These are phyloP conservation scores for Holacanthella duospinosa DNA, from an alignment of 2,888 invertebrate species.

Conservation along the genomic window DNA sequence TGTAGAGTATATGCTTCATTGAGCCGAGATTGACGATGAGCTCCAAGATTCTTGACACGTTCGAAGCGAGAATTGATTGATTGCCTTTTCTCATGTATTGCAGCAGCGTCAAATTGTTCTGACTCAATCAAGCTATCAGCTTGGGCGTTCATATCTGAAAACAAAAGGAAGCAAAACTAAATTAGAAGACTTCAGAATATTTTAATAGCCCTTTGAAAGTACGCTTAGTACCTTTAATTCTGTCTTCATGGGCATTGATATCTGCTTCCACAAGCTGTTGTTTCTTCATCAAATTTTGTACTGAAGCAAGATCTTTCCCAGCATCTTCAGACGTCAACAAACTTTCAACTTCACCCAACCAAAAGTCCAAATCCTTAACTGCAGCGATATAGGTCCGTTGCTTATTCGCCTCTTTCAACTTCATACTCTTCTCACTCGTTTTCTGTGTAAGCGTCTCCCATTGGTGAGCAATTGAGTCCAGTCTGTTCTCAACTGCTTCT, in stretches of 20 bases:
- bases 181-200: neutral
- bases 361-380: conserved; percentile 98
- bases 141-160: conserved; percentile 76
- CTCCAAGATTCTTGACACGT: conserved; percentile 80
- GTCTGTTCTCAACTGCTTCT: conserved; percentile 81
- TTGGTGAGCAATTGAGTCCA: conserved; percentile 90
- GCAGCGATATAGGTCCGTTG: conserved; percentile 98
- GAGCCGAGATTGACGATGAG: conserved; percentile 90
- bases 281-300: conserved; percentile 97
- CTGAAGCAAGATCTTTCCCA: conserved; percentile 94
- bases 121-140: conserved; percentile 92
- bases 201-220: neutral
- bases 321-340: conserved; percentile 90
- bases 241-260: conserved; percentile 90
- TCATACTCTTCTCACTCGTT: conserved; percentile 94
- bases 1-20: conserved; percentile 99
- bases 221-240: conserved; percentile 58
- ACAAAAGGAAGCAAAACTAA: too few species aligned
- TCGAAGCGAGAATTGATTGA: conserved; percentile 95
- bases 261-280: conserved; percentile 98
- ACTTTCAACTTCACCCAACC: conserved; percentile 98
- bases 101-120: conserved; percentile 94
- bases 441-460: conserved; percentile 98
- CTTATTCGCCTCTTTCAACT: conserved; percentile 97
- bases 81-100: conserved; percentile 86